Percentiles rank a stretch among this genome's conserved stretches.
These are phyloP conservation scores for Cataglyphis altisquamis DNA, from an alignment of 2,888 invertebrate genomes.

Conservation along the genomic window DNA sequence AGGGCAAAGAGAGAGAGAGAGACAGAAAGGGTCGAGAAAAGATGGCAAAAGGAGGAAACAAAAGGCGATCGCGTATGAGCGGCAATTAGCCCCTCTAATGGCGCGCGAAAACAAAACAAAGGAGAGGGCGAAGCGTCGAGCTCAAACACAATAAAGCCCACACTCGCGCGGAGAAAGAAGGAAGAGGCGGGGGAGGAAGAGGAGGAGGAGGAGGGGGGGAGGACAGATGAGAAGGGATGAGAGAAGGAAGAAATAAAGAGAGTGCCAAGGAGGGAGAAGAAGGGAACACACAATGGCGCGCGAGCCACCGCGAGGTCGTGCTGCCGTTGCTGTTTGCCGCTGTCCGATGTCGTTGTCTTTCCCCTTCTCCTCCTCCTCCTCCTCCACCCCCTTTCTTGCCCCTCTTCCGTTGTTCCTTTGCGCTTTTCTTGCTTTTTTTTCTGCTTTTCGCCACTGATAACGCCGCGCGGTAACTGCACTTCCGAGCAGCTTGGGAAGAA, in stretches of 20 bases:
- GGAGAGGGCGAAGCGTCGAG: conserved; percentile 78
- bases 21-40: conserved; percentile 67
- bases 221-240: conserved; percentile 42
- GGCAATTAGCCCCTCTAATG: conserved; percentile 85
- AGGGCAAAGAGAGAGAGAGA: background rate
- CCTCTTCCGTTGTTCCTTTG: conserved; percentile 9
- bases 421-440: conserved; percentile 18
- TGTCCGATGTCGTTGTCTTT: conserved; percentile 46
- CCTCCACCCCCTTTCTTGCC: conserved; percentile 8
- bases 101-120: conserved; percentile 84
- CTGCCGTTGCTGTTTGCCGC: conserved; percentile 68
- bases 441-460: conserved; percentile 58
- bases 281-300: conserved; percentile 82
- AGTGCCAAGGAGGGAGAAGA: conserved; percentile 66
- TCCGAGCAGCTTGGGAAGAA: conserved; percentile 55
- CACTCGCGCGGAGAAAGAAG: conserved; percentile 56
- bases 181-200: conserved; percentile 13
- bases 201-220: conserved; percentile 48
- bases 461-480: conserved; percentile 62
- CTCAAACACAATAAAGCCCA: conserved; percentile 82
- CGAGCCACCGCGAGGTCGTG: conserved; percentile 78
- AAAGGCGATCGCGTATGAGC: conserved; percentile 85
- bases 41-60: conserved; percentile 81
- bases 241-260: conserved; percentile 78
- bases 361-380: background rate